Evolutionary conservation across 2,888 invertebrate species (phyloP), one percentile per base, ranked within the genome.

Genomic region (Tetrapedia diversipes): DNA sequence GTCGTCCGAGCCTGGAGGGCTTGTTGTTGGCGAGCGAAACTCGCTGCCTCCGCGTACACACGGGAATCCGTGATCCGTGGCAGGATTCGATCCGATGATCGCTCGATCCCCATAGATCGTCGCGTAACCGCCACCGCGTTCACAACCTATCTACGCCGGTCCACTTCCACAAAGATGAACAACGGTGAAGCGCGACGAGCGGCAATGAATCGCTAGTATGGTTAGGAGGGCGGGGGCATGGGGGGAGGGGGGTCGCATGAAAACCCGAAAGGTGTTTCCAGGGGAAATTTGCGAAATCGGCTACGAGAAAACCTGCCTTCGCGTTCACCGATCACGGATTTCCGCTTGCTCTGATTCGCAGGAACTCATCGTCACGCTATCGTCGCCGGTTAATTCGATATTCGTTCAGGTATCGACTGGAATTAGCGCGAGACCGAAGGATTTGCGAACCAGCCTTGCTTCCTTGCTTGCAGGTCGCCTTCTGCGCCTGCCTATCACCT

Each of bases 1-100:
- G 83, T 83, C 84, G 79, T 73, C 60, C 72, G 64, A 60, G 76
- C 72, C 84, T 74, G 67, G 67, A 59, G 81, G 84, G 82, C 82
- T 77, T 56, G 84, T 84, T 75, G 57, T 65, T 70, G 66, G 54
- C 51, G 24, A 69, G 71, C 63, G 67, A 71, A 59, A 70, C 66
- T 60, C 41, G 16, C 10, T 34, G 75, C 73, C 78, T 77, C 66
- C 67, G 69, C 70, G 73, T 75, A 65, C 70, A 78, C 76, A 73
- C 72, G 77, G 80, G 73, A 80, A 81, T 75, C 63, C 66, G 53
- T 79, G 79, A 57, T 60, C 63, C 59, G 61, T 49, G 49, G 41
- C 37, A 51, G n/a, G 37, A 54, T 63, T 49, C 56, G 68, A 64
- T 70, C 63, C 69, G 53, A 60, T 66, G 53, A 41, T 16, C 16